These are phyloP conservation scores for Drosophila niveifrons DNA, from an alignment of 2,888 invertebrate species.

Conservation along the genomic window DNA sequence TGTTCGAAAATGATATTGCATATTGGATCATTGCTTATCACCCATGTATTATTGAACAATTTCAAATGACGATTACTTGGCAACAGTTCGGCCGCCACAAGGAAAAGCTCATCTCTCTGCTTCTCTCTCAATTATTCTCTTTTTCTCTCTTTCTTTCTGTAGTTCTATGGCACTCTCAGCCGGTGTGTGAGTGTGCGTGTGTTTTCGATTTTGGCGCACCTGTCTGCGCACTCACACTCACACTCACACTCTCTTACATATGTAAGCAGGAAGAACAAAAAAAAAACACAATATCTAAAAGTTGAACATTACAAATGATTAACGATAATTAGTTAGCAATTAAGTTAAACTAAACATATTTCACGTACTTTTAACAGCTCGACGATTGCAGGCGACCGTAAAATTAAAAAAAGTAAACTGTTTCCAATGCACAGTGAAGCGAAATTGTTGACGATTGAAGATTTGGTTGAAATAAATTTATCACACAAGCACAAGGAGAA, in stretches of 20 bases:
- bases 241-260: slow-evolving; percentile 9
- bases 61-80: slow-evolving; percentile 10
- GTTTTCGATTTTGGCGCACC: slow-evolving; percentile 56
- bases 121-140: background rate
- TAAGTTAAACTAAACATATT: slow-evolving; percentile 44
- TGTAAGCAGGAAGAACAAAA: slow-evolving; percentile 9
- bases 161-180: slow-evolving; percentile 7
- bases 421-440: slow-evolving; percentile 2
- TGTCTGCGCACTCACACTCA: slow-evolving; percentile 51
- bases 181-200: slow-evolving; percentile 27
- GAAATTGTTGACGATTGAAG: slow-evolving; percentile 8
- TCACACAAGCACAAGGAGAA: slow-evolving; percentile 27
- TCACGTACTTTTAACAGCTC: slow-evolving; percentile 54
- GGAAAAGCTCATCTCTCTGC: slow-evolving; percentile 11
- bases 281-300: slow-evolving; percentile 4
- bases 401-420: slow-evolving; percentile 21
- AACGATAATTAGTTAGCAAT: slow-evolving; percentile 23
- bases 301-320: slow-evolving; percentile 21
- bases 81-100: slow-evolving; percentile 28
- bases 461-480: slow-evolving; percentile 15
- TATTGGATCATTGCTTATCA: slow-evolving; percentile 42
- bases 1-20: slow-evolving; percentile 32
- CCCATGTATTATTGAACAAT: slow-evolving; percentile 28
- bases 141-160: slow-evolving; percentile 1
- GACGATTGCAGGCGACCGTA: slow-evolving; percentile 37